phyloP scores from a whole-genome alignment of 2,113 vertebrate species.

The Megaceryle maxima region DNA sequence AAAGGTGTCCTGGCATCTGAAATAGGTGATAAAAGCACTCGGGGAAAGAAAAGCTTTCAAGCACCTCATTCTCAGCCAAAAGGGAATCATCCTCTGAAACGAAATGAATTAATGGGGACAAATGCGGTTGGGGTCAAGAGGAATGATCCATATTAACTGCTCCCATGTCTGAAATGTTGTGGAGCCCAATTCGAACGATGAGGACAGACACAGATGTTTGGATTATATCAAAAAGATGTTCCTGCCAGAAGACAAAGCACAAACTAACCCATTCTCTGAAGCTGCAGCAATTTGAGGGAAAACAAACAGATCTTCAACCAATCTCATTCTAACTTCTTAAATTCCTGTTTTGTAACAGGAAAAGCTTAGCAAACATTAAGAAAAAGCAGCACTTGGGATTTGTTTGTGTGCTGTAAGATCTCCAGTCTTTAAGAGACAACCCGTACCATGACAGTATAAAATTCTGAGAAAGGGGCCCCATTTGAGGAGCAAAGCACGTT shows the following conservation, averaged over 20 bases:
- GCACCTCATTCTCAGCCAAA: neutral
- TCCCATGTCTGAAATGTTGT: neutral
- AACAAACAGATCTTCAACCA: neutral
- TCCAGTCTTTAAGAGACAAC: neutral
- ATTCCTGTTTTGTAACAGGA: neutral
- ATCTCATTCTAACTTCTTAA: neutral
- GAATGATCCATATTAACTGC: neutral
- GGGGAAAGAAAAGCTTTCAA: neutral
- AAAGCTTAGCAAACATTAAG: neutral
- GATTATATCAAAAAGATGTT: neutral
- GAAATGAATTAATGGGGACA: neutral
- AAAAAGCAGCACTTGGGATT: neutral
- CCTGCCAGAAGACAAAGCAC: neutral
- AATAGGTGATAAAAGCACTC: neutral
- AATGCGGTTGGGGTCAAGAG: neutral
- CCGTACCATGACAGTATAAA: neutral
- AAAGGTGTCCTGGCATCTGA: conserved; percentile 2
- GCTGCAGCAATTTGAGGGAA: neutral
- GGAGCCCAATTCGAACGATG: neutral
- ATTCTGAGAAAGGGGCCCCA: neutral
- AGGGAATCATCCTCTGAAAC: neutral
- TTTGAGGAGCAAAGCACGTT: neutral
- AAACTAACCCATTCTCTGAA: neutral
- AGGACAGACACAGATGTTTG: neutral
- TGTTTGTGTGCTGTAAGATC: neutral